Base-by-base conservation (phyloP, 1,140 invertebrate genomes). In the Drosophila aff. region DNA sequence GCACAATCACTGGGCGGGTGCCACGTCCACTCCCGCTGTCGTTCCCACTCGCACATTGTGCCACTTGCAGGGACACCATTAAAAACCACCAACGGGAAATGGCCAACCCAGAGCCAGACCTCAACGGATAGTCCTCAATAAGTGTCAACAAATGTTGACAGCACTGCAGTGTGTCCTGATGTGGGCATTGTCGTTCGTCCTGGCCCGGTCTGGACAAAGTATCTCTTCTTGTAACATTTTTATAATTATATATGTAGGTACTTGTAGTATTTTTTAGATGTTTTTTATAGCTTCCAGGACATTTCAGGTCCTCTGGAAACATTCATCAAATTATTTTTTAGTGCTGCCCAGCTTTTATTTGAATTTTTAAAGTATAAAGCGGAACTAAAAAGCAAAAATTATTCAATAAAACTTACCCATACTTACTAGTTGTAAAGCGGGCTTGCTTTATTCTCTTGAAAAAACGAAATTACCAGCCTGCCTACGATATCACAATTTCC, bases 71-170 rank as follows among this genome's bases (percentile, higher is more conserved):
- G 50, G 49, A 76, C 71, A 50, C 72, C 79, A 87, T 87, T 79
- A 86, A 79, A 69, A 63, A 44, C 59, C 76, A 57, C 55, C 79
- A 55, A 28, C 49, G 57, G 33, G 44, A 75, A 79, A 71, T 60
- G 80, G 50, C 52, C 28, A 63, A 79, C 66, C 68, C 62, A 60
- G 67, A 80, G 78, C 46, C 72, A 69, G 46, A 66, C 64, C 58
- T 72, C 23, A 57, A 50, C 79, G 67, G 73, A 72, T 82, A 76
- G 55, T 55, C 67, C 86, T 83, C 84, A 89, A 87, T 85, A 87
- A 85, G 68, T 82, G 79, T 79, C 76, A 82, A 79, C 84, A 71
- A 76, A 77, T 59, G 73, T 73, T 68, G 52, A 66, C 75, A 77
- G 38, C 63, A 43, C n/a, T 33, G 40, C 62, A 66, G 41, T 44